phyloP scores from a whole-genome alignment of 2,113 vertebrate species.

The Pelecanoides urinatrix region DNA sequence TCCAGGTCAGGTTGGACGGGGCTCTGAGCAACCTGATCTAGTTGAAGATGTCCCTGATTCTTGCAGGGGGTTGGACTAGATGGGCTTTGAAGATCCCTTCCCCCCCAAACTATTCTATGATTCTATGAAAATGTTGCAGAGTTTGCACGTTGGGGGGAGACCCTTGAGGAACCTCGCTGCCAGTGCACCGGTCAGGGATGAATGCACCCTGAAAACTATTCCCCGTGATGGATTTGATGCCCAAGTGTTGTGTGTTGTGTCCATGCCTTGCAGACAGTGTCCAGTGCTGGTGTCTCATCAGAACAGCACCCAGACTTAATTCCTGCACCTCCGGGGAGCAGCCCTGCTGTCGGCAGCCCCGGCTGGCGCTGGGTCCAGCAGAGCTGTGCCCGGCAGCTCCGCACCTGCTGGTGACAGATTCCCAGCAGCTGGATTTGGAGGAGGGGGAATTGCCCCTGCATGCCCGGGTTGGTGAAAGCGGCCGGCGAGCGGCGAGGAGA shows the following conservation, averaged over 20 bases:
- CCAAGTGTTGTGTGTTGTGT: accelerated
- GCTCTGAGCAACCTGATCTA: too few species aligned
- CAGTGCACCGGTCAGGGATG: accelerated
- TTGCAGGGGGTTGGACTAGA: too few species aligned
- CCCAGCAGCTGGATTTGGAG: background rate
- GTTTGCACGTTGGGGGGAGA: background rate
- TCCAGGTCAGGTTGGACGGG: too few species aligned
- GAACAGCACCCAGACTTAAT: background rate
- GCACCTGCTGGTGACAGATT: accelerated
- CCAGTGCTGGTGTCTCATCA: background rate
- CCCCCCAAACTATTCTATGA: too few species aligned
- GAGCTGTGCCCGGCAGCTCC: background rate
- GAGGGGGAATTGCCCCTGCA: background rate
- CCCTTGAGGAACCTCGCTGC: background rate
- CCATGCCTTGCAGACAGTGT: background rate
- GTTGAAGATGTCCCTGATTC: too few species aligned
- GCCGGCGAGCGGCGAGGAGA: accelerated
- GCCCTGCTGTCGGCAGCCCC: background rate
- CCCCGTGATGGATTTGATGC: background rate
- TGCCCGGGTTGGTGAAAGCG: background rate
- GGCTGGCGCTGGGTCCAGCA: background rate
- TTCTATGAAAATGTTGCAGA: background rate
- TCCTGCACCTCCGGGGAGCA: background rate
- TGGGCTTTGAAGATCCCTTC: too few species aligned
- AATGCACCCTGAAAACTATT: background rate